Base-by-base conservation (phyloP, 2,797 vertebrate species). In the Steatocranus sp. region DNA sequence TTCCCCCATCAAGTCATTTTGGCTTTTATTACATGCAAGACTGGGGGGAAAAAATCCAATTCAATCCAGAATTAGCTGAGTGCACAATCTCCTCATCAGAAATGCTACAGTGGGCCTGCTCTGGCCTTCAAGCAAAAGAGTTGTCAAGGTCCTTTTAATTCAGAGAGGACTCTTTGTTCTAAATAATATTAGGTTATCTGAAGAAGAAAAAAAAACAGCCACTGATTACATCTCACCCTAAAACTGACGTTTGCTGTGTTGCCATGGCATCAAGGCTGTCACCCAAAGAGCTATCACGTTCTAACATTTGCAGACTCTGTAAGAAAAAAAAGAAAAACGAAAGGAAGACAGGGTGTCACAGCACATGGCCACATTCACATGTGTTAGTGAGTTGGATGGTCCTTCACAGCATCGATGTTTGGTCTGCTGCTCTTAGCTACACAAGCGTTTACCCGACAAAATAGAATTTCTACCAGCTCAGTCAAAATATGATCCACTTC, bases 241-340 rank as follows among this genome's bases (percentile, higher is more conserved):
- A 93, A 94, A 86, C 75, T 88, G 90, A 93, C 90, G 68, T 94
- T 93, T 92, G 78, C 88, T 81, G 88, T 88, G 94, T 95, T 95
- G 94, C 94, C 94, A 95, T 96, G 94, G 93, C 89, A 90, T 93
- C 93, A 23, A 90, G 91, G 88, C 91, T 94, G 93, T 95, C 93
- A 94, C 93, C 94, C 91, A 2, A 87, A 88, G 87, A 92, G 90
- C 93, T 94, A 93, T 90, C 79, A 54, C 88, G 20, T 83, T 92
- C 88, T 88, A 91, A 91, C 88, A 87, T 79, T 85, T 91, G 89
- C 94, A 93, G 91, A 83, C 82, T 88, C 76, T 85, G 83, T 81
- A 75, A 85, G 78, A 68, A 86, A 86, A 3, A 25, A 10, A 25
- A 25, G 63, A 17, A 43, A 41, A 4, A 20, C 2, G 11, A 61